phyloP scores from a whole-genome alignment of 2,797 vertebrate species.

The Eulemur coronatus region DNA sequence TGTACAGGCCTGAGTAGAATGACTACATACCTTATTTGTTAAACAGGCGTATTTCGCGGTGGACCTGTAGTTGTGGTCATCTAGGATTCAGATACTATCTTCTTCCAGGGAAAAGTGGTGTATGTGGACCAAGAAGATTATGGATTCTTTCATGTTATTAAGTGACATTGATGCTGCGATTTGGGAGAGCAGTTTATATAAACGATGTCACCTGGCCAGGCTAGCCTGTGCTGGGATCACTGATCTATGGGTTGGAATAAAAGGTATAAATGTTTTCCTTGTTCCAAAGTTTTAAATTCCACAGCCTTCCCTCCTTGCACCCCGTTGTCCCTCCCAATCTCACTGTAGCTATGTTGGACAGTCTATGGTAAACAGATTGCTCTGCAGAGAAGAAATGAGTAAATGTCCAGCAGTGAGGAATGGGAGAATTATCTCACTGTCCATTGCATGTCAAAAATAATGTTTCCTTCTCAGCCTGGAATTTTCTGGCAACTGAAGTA shows the following conservation, averaged over 20 bases:
- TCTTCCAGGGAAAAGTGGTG: neutral
- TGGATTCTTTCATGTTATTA: neutral
- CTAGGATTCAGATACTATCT: neutral
- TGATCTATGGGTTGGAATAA: neutral
- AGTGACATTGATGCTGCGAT: neutral
- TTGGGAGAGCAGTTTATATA: conserved; percentile 41
- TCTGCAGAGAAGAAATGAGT: conserved; percentile 30
- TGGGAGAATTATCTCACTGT: neutral
- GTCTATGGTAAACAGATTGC: neutral
- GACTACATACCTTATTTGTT: neutral
- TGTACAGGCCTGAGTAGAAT: neutral
- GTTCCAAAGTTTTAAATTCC: neutral
- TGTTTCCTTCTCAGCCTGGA: conserved; percentile 28
- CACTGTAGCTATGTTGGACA: neutral
- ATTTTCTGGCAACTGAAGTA: neutral
- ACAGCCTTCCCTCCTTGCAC: neutral
- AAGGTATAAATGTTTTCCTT: neutral
- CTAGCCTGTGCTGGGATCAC: neutral
- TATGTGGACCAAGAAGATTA: neutral
- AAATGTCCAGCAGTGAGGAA: neutral
- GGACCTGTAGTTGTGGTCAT: neutral
- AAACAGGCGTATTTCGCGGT: neutral
- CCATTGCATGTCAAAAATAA: conserved; percentile 28
- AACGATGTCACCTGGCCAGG: conserved; percentile 42
- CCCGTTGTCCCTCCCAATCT: neutral